A percentile compares a stretch with the other conserved stretches of the same genome.
These are phyloP conservation scores for Protophormia terraenovae DNA, from an alignment of 2,888 invertebrate species.

Conservation along the genomic window DNA sequence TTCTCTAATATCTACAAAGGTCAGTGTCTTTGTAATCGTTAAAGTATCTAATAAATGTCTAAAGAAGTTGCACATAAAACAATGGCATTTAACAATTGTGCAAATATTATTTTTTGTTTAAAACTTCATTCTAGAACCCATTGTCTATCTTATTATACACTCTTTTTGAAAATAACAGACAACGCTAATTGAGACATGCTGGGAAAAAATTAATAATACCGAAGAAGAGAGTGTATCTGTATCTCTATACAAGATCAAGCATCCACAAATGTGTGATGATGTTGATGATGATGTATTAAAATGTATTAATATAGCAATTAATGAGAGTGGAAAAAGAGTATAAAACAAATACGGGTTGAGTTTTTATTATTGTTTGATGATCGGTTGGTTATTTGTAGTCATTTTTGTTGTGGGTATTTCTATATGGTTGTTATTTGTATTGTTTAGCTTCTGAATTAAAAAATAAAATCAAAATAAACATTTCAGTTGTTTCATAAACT, in stretches of 20 bases:
- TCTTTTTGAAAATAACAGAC: not conserved
- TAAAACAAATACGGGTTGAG: slow-evolving; percentile 24
- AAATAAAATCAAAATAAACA: slow-evolving; percentile 46
- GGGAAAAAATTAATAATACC: not conserved
- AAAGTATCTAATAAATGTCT: not conserved
- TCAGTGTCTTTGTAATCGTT: not conserved
- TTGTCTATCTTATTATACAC: not conserved
- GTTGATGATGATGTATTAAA: not conserved
- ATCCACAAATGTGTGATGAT: not conserved
- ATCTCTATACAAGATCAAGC: not conserved
- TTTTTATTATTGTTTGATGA: slow-evolving; percentile 10
- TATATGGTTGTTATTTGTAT: not conserved
- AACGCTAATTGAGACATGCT: not conserved
- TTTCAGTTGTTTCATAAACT: slow-evolving; percentile 70
- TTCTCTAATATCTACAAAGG: not conserved
- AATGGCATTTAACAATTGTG: not conserved
- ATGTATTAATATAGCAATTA: not conserved
- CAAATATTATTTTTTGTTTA: no score
- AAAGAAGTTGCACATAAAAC: not conserved
- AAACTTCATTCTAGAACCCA: not conserved
- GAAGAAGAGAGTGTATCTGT: not conserved
- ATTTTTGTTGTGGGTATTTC: not conserved
- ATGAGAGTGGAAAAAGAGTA: slow-evolving; percentile 23
- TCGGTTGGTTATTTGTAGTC: not conserved
- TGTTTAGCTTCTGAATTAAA: not conserved